Evolutionary conservation across 2,113 vertebrate genomes (phyloP).

Genomic region (Apeltes quadracus): DNA sequence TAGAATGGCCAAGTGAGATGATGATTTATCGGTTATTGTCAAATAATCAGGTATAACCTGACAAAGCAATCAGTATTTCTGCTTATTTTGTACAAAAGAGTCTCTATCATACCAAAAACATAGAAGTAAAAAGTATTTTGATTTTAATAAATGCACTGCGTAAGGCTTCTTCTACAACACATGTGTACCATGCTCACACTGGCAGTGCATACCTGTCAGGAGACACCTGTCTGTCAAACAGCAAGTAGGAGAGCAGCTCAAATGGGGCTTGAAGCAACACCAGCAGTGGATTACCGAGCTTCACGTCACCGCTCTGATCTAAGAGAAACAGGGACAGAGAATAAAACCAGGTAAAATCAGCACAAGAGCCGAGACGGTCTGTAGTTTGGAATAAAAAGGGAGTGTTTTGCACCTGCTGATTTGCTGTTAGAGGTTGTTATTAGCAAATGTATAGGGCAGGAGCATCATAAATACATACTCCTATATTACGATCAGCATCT

Average conservation of each 20-base stretch:
- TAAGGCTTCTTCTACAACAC: not conserved
- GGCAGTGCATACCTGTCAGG: constrained; percentile 87
- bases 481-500: not conserved
- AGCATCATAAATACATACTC: not conserved
- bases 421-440: not conserved
- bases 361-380: not conserved
- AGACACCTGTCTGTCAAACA: constrained; percentile 93
- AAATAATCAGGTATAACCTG: not conserved
- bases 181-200: not conserved
- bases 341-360: not conserved
- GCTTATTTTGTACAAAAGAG: no score
- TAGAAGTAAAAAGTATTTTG: not conserved
- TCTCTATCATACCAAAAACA: no score
- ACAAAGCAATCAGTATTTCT: not conserved
- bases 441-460: not conserved
- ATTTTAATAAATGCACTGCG: not conserved
- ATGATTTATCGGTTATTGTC: not conserved
- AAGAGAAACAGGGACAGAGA: constrained; percentile 5
- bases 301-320: constrained; percentile 85
- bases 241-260: constrained; percentile 89
- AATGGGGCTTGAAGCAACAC: constrained; percentile 90
- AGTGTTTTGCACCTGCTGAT: no score
- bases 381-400: not conserved
- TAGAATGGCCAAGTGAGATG: not conserved
- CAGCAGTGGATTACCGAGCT: constrained; percentile 93